Conservation (phyloP, 2,113 vertebrate genomes). For the Rhynchopsitta pachyrhyncha region DNA sequence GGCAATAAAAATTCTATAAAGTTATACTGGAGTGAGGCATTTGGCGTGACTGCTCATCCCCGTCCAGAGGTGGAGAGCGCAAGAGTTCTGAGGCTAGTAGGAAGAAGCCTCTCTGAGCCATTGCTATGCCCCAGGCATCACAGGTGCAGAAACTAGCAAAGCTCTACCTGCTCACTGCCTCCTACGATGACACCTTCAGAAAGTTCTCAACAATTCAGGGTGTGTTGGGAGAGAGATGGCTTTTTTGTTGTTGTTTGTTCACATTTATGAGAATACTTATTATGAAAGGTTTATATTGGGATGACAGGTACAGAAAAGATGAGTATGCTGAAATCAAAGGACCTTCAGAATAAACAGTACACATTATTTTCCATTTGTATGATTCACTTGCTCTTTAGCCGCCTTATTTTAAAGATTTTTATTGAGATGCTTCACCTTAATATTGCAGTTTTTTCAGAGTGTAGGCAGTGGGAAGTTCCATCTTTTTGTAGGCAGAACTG, state of each 20-base stretch:
- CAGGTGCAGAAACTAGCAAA: not conserved
- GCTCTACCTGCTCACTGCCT: not conserved
- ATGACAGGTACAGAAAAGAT: not conserved
- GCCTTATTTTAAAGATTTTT: not conserved
- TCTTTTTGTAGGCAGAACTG: not conserved
- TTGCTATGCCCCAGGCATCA: not conserved
- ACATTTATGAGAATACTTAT: not conserved
- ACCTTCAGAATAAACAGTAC: not conserved
- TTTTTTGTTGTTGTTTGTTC: not conserved
- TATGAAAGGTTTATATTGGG: not conserved
- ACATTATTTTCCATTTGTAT: not conserved
- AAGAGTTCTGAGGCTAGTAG: rapidly evolving
- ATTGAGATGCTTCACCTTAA: not conserved
- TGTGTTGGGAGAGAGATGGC: not conserved
- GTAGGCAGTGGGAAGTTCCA: not conserved
- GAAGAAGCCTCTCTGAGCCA: not conserved
- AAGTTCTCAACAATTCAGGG: not conserved
- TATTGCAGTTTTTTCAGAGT: not conserved
- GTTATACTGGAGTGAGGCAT: not conserved
- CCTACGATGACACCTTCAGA: not conserved
- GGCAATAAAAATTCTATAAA: not conserved
- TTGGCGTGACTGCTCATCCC: not conserved
- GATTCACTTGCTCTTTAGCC: not conserved
- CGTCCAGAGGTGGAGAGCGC: rapidly evolving
- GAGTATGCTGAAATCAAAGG: not conserved